Evolutionary conservation across 2,888 invertebrate genomes (phyloP).

Genomic region (Onchidella celtica): DNA sequence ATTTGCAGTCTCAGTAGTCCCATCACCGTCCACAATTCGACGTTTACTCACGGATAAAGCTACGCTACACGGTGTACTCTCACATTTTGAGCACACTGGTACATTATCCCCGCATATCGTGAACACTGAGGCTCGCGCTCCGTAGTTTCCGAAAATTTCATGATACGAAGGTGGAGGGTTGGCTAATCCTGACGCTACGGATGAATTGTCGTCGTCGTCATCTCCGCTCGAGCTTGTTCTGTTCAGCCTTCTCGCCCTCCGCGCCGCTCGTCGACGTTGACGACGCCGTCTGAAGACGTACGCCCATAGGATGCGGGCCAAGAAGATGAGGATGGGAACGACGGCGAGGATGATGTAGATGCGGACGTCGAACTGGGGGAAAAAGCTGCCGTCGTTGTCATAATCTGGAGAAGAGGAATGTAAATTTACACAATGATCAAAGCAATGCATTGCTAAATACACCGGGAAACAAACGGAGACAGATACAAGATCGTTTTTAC

Average conservation of each 20-base stretch:
- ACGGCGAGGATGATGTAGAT: slow-evolving; percentile 56
- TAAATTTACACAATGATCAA: too few relatives aligned
- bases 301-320: slow-evolving; percentile 52
- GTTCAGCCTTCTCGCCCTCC: slow-evolving; percentile 16
- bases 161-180: slow-evolving; percentile 52
- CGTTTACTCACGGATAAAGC: background rate
- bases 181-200: slow-evolving; percentile 43
- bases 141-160: slow-evolving; percentile 38
- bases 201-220: slow-evolving; percentile 28
- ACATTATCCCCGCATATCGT: slow-evolving; percentile 33
- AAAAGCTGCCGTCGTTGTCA: slow-evolving; percentile 1
- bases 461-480: too few relatives aligned
- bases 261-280: slow-evolving; percentile 23
- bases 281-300: slow-evolving; percentile 47
- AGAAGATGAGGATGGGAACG: slow-evolving; percentile 51
- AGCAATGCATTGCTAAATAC: too few relatives aligned
- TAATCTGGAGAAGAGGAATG: background rate
- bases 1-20: background rate
- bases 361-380: slow-evolving; percentile 52
- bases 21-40: background rate
- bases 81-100: slow-evolving; percentile 22
- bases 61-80: slow-evolving; percentile 21
- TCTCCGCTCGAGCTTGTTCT: background rate
- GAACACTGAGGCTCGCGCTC: slow-evolving; percentile 23
- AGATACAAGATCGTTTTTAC: too few relatives aligned